These are phyloP conservation scores for Xiphorhynchus elegans DNA, from an alignment of 2,113 vertebrate genomes.

Conservation along the genomic window DNA sequence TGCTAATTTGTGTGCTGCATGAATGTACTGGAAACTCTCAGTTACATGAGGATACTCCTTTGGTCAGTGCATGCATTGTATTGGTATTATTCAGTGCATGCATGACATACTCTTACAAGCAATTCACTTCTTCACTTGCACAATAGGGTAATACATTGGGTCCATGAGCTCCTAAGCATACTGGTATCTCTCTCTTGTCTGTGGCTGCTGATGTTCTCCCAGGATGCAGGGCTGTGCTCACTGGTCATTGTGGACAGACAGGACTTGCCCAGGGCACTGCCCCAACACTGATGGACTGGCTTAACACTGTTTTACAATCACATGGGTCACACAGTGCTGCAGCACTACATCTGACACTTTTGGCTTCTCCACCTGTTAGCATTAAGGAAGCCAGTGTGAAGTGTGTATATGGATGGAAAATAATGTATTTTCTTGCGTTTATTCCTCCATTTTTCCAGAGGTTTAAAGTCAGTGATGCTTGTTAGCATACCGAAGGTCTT, in stretches of 20 bases:
- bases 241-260: background rate
- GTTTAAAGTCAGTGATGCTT: background rate
- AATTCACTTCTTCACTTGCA: background rate
- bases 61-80: no score
- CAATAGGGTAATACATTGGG: background rate
- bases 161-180: background rate
- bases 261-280: no score
- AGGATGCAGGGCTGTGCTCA: background rate
- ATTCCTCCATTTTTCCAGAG: background rate
- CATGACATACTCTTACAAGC: background rate
- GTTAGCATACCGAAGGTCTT: background rate
- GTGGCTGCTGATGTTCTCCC: background rate
- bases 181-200: background rate
- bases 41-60: background rate
- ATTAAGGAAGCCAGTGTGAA: background rate
- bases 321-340: no score
- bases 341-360: background rate
- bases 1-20: background rate
- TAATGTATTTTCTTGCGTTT: background rate
- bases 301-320: background rate
- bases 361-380: background rate
- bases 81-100: rapidly evolving
- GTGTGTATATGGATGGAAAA: background rate
- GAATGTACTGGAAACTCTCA: background rate
- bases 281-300: background rate